Evolutionary conservation across 2,888 invertebrate species (phyloP).

Genomic region (Cheilosia variabilis): DNA sequence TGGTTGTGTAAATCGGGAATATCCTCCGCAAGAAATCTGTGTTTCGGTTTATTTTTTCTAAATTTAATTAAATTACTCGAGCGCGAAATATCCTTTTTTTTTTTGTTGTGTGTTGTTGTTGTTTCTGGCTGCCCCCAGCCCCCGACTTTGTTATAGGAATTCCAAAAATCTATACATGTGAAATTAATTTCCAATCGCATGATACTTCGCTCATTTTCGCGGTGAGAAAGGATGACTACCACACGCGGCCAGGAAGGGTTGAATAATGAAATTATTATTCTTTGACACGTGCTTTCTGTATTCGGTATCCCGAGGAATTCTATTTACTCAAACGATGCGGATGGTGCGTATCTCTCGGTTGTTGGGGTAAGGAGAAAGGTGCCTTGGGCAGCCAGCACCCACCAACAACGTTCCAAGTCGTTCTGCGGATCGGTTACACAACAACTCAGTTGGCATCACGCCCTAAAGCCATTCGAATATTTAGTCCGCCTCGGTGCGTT

Average conservation of each 20-base stretch:
- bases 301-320: conserved; percentile 55
- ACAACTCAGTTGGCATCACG: conserved; percentile 64
- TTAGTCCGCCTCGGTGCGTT: conserved; percentile 63
- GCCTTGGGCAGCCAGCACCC: conserved; percentile 20
- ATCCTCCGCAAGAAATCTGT: conserved; percentile 53
- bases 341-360: not conserved
- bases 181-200: conserved; percentile 68
- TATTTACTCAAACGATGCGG: conserved; percentile 54
- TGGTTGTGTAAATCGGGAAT: conserved; percentile 23
- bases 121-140: not conserved
- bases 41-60: conserved; percentile 69
- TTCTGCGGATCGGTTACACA: conserved; percentile 63
- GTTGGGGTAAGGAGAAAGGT: not conserved
- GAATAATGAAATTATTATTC: conserved; percentile 73
- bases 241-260: conserved; percentile 52
- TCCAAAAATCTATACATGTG: conserved; percentile 45
- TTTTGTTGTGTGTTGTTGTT: not conserved
- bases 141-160: conserved; percentile 39
- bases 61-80: conserved; percentile 72
- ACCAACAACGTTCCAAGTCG: conserved; percentile 7
- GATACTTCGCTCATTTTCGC: conserved; percentile 56
- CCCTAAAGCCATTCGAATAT: conserved; percentile 66
- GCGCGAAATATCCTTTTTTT: conserved; percentile 73
- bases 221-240: conserved; percentile 53
- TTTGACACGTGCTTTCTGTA: conserved; percentile 70